Evolutionary conservation across 92 coral and sea anemone species (phyloP), one percentile per base, ranked within the genome.

Genomic region (Epizoanthus fatuus): DNA sequence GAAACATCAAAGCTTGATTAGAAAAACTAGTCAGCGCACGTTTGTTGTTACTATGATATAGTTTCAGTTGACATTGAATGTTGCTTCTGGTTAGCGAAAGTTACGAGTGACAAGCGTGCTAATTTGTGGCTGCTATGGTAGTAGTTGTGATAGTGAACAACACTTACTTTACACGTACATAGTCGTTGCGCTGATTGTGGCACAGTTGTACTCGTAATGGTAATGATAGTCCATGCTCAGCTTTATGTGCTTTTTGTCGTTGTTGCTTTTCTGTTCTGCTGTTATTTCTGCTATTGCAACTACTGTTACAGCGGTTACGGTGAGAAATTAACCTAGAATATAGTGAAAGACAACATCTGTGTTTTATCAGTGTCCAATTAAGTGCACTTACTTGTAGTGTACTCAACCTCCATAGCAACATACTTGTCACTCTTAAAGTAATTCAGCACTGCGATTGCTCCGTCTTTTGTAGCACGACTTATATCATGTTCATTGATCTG

Each of bases 371-470:
- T 62, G 1, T 13, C 42, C 35, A 29, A 37, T 2, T 17, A 37
- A 3, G 69, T 19, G 32, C 17, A 22, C 79, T 73, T 62, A 73
- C 79, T 51, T 73, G 79, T 73, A 7, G 79, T 73, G 47, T 73
- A 73, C n/a, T 54, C 59, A 11, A 73, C 22, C 47, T 73, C 79
- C 79, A 73, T 25, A 9, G 63, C 37, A 20, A 73, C 55, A 15
- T 19, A 20, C 62, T 53, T 29, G 7, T 52, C 63, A 12, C 63
- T 29, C 79, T 73, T 73, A 14, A 73, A 38, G 22, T 53, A 62
- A 32, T 54, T 73, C 44, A 73, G 58, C 63, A 51, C 79, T 29
- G 79, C 63, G 13, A 73, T 53, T 3, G 62, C 79, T 14, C 62
- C 62, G 63, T 73, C 79, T 11, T 73, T 73, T 5, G 79, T 73